A percentile compares a stretch with the other conserved stretches of the same genome.
Evolutionary conservation across 2,888 invertebrate species (phyloP).

Genomic region (Seira ritae): DNA sequence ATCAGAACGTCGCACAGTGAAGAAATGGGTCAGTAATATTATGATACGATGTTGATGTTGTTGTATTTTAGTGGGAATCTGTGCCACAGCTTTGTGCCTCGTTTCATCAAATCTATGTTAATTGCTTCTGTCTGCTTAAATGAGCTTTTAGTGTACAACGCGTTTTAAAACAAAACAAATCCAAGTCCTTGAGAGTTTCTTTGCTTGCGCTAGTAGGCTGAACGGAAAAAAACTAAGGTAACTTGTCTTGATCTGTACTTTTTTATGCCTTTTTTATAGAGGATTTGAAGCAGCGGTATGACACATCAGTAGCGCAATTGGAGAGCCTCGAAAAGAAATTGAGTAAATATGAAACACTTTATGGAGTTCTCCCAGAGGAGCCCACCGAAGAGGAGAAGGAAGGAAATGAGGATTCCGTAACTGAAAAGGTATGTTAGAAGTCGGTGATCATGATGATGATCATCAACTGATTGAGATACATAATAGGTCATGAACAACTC

Average conservation of each 20-base stretch:
- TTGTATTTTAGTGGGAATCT: neutral
- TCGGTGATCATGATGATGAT: neutral
- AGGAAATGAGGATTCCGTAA: slow-evolving; percentile 6
- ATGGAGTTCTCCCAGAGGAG: slow-evolving; percentile 36
- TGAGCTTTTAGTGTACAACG: too few species aligned
- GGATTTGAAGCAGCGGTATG: slow-evolving; percentile 56
- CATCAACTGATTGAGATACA: neutral
- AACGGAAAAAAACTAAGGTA: too few species aligned
- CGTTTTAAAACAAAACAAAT: neutral
- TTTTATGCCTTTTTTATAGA: slow-evolving; percentile 35
- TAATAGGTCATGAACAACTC: slow-evolving; percentile 47
- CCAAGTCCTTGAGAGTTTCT: neutral
- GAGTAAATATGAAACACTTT: slow-evolving; percentile 52
- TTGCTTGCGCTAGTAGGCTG: neutral
- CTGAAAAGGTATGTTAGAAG: slow-evolving; percentile 46
- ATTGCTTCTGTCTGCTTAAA: slow-evolving; percentile 28
- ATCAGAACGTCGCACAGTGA: slow-evolving; percentile 81
- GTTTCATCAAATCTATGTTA: slow-evolving; percentile 36
- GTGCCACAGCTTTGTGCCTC: neutral
- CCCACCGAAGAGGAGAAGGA: slow-evolving; percentile 19
- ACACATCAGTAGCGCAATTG: slow-evolving; percentile 56
- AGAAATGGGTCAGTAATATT: slow-evolving; percentile 80
- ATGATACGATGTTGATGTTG: neutral
- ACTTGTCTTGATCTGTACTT: neutral
- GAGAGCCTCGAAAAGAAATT: slow-evolving; percentile 56